These are phyloP conservation scores for Gallinago media DNA, from an alignment of 2,113 vertebrate species.

Conservation along the genomic window DNA sequence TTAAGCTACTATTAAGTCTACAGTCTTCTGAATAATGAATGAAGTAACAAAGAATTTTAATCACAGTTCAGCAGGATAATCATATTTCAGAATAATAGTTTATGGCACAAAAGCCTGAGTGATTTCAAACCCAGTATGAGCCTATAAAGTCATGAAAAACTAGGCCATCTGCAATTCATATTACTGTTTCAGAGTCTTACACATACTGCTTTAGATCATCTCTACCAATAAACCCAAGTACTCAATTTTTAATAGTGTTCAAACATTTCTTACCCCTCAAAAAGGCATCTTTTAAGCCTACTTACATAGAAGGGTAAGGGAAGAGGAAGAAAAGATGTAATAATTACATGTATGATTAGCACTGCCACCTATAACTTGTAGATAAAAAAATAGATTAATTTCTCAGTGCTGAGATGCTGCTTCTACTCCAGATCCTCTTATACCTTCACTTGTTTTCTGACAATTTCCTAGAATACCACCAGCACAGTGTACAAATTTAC, in stretches of 20 bases:
- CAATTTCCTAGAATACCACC: not conserved
- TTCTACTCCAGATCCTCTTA: not conserved
- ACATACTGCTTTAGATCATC: not conserved
- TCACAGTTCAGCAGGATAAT: conserved; percentile 8
- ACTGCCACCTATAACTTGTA: not conserved
- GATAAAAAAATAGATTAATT: not conserved
- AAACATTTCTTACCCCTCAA: not conserved
- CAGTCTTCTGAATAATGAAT: conserved; percentile 34
- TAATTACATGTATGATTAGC: not conserved
- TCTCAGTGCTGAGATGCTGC: not conserved
- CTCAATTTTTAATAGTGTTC: not conserved
- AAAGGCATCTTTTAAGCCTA: not conserved
- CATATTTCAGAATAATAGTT: conserved; percentile 30
- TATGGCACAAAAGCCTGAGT: not conserved
- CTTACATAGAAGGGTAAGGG: not conserved
- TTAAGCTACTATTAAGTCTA: conserved; percentile 8
- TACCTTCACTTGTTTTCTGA: not conserved
- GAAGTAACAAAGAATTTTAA: conserved; percentile 15
- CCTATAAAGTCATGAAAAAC: not conserved
- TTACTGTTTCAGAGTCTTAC: not conserved
- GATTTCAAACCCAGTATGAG: not conserved
- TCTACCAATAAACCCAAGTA: not conserved
- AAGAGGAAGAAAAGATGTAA: not conserved
- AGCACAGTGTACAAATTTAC: not conserved
- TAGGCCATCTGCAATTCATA: not conserved